Conservation (phyloP, 2,797 vertebrate genomes). For the Chelidonichthys spinosus region DNA sequence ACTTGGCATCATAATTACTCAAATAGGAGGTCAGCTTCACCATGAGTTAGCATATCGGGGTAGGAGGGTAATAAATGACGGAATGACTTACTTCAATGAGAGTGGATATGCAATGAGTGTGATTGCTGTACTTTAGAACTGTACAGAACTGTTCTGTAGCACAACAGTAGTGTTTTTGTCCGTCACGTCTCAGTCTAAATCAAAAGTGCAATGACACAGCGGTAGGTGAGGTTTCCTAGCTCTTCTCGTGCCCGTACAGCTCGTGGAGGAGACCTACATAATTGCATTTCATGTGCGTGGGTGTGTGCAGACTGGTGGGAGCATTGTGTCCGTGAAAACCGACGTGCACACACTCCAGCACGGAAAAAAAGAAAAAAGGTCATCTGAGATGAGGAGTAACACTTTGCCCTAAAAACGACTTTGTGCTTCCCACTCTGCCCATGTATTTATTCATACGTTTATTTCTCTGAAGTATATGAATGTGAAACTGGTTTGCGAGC, state of each 20-base stretch:
- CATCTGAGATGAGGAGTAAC: slow-evolving; percentile 33
- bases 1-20: neutral
- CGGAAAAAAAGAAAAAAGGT: slow-evolving; percentile 44
- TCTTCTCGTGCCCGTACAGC: slow-evolving; percentile 39
- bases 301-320: slow-evolving; percentile 48
- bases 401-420: slow-evolving; percentile 29
- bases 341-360: slow-evolving; percentile 18
- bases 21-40: neutral
- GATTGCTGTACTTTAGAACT: slow-evolving; percentile 11
- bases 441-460: slow-evolving; percentile 36
- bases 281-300: slow-evolving; percentile 50
- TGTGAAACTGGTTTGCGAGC: slow-evolving; percentile 25
- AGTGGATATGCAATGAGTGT: slow-evolving; percentile 14
- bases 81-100: slow-evolving; percentile 7
- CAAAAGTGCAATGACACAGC: slow-evolving; percentile 51
- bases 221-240: slow-evolving; percentile 12
- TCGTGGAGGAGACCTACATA: slow-evolving; percentile 54
- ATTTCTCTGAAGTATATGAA: slow-evolving; percentile 32
- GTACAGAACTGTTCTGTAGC: slow-evolving; percentile 47
- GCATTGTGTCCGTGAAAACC: slow-evolving; percentile 22
- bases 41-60: neutral
- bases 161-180: slow-evolving; percentile 49
- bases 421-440: slow-evolving; percentile 12
- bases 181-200: slow-evolving; percentile 59
- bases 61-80: too few relatives aligned